Percentiles rank a stretch among this genome's conserved stretches.
Evolutionary conservation across 1,140 invertebrate genomes (phyloP).

Genomic region (Pseudachorutes palmiensis): DNA sequence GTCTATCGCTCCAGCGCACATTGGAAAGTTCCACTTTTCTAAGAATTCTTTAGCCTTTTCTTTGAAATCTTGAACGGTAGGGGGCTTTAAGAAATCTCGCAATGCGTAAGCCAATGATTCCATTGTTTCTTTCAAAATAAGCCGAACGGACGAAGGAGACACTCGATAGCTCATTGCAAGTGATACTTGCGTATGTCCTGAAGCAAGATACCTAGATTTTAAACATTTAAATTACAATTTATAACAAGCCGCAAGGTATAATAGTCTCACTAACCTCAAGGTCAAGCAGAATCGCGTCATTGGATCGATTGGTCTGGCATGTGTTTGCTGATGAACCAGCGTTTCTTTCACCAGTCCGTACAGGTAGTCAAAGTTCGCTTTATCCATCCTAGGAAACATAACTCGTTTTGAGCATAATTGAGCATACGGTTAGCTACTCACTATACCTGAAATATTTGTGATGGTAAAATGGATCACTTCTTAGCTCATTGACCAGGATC

Average conservation of each 20-base stretch:
- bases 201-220: slow-evolving; percentile 1
- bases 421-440: not conserved
- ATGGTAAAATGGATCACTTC: not conserved
- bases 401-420: not conserved
- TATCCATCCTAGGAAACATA: not conserved
- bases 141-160: not conserved
- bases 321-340: not conserved
- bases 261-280: too few species aligned
- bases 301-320: not conserved
- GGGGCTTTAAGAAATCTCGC: not conserved
- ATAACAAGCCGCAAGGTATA: too few species aligned
- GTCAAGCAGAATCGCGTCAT: not conserved
- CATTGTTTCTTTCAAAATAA: not conserved
- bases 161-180: not conserved
- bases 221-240: too few species aligned
- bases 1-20: slow-evolving; percentile 40
- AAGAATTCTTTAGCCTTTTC: not conserved
- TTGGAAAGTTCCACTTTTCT: slow-evolving; percentile 40
- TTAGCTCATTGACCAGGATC: not conserved
- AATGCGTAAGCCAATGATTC: not conserved
- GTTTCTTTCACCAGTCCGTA: not conserved
- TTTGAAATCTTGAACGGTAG: not conserved
- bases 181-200: not conserved
- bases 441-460: slow-evolving; percentile 8
- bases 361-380: not conserved